Evolutionary conservation across 2,113 vertebrate genomes (phyloP).

Genomic region (Tinamus guttatus): DNA sequence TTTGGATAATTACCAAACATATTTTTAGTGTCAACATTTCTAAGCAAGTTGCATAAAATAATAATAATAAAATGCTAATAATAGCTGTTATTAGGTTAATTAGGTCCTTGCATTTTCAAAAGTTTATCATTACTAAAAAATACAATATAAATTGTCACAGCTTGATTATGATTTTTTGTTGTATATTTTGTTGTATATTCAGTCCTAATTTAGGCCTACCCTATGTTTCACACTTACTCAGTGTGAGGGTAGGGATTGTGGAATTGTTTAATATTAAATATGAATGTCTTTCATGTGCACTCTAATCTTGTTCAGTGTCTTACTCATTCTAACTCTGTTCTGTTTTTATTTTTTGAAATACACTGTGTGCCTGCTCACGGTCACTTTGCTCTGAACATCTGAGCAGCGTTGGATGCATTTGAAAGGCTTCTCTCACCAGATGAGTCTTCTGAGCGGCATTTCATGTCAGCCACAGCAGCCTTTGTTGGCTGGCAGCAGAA

Average conservation of each 20-base stretch:
- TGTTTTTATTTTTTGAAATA: neutral
- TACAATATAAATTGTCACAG: neutral
- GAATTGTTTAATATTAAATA: neutral
- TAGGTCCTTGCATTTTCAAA: neutral
- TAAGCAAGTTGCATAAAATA: constrained; percentile 16
- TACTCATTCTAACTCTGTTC: neutral
- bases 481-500: constrained; percentile 57
- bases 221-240: neutral
- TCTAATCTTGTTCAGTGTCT: neutral
- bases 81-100: neutral
- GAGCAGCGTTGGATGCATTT: constrained; percentile 15
- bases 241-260: neutral
- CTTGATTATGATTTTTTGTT: neutral
- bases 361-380: neutral
- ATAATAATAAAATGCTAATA: neutral
- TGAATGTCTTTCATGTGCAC: neutral
- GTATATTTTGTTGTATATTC: neutral
- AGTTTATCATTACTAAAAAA: neutral
- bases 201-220: neutral
- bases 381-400: constrained; percentile 6
- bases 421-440: constrained; percentile 19
- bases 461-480: constrained; percentile 19
- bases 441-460: constrained; percentile 44
- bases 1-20: constrained; percentile 13
- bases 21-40: neutral